These are phyloP conservation scores for Dorcus parallelipipedus DNA, from an alignment of 2,888 invertebrate genomes.

Conservation along the genomic window DNA sequence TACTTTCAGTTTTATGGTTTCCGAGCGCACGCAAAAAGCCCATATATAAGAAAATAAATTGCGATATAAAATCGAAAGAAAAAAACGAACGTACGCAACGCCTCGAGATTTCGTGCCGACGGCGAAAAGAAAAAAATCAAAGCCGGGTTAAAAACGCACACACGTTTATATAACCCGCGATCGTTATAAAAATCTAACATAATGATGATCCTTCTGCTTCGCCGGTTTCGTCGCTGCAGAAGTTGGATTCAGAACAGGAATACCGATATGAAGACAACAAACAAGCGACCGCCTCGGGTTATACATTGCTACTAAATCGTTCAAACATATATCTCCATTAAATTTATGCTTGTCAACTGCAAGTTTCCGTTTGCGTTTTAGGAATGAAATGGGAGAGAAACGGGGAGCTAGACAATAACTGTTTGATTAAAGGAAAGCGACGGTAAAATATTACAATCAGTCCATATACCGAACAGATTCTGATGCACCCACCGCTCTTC, in stretches of 20 bases:
- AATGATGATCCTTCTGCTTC: too few relatives aligned
- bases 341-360: slow-evolving; percentile 33
- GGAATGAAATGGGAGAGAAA: too few relatives aligned
- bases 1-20: slow-evolving; percentile 29
- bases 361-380: slow-evolving; percentile 19
- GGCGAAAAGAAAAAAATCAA: neutral
- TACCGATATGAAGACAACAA: neutral
- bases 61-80: slow-evolving; percentile 19
- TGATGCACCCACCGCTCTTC: too few relatives aligned
- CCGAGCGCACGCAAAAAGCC: slow-evolving; percentile 27
- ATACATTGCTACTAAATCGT: slow-evolving; percentile 26
- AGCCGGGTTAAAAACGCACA: neutral
- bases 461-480: too few relatives aligned
- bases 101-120: slow-evolving; percentile 6
- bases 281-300: slow-evolving; percentile 14
- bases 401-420: too few relatives aligned
- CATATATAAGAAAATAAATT: slow-evolving; percentile 16
- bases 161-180: neutral
- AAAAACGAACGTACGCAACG: slow-evolving; percentile 14
- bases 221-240: too few relatives aligned
- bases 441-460: too few relatives aligned
- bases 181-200: neutral
- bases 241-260: neutral
- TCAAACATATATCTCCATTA: slow-evolving; percentile 32
- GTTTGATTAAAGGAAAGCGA: too few relatives aligned